phyloP scores from a whole-genome alignment of 2,888 invertebrate species.

The Tridacna crocea region DNA sequence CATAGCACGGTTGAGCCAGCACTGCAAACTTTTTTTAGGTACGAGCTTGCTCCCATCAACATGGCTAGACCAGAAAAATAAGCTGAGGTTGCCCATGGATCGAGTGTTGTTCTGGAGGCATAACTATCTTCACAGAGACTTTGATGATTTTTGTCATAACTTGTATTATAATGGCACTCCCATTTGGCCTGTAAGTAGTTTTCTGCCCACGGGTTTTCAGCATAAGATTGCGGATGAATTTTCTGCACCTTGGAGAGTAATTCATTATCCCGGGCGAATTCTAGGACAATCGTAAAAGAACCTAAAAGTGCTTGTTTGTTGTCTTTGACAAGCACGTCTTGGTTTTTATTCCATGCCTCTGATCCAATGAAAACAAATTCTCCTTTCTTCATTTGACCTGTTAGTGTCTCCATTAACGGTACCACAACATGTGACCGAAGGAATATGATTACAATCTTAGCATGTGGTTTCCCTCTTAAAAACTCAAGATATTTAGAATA shows the following conservation, averaged over 20 bases:
- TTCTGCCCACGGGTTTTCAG: conserved; percentile 41
- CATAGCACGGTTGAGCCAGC: conserved; percentile 23
- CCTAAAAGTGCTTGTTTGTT: conserved; percentile 38
- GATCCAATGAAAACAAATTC: conserved; percentile 65
- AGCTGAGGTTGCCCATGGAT: conserved; percentile 36
- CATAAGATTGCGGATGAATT: conserved; percentile 18
- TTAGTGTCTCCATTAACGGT: conserved; percentile 22
- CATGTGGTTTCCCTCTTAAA: conserved; percentile 39
- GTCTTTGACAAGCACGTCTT: conserved; percentile 26
- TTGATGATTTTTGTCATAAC: conserved; percentile 42
- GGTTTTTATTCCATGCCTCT: conserved; percentile 49
- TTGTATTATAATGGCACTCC: conserved; percentile 42
- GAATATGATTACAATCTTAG: conserved; percentile 58
- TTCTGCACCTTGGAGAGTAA: conserved; percentile 26
- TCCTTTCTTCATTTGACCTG: conserved; percentile 31
- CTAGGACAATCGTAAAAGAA: conserved; percentile 43
- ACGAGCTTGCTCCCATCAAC: conserved; percentile 25
- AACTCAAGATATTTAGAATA: conserved; percentile 32
- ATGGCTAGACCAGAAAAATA: conserved; percentile 34
- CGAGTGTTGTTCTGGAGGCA: conserved; percentile 4
- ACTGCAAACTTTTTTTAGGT: conserved; percentile 27
- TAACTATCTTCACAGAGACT: conserved; percentile 12
- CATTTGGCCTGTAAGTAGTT: conserved; percentile 39
- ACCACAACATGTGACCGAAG: conserved; percentile 40
- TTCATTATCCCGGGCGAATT: conserved; percentile 32